A percentile compares a stretch with the other conserved stretches of the same genome.
phyloP scores from a whole-genome alignment of 2,797 vertebrate species.

The Natrix natrix region DNA sequence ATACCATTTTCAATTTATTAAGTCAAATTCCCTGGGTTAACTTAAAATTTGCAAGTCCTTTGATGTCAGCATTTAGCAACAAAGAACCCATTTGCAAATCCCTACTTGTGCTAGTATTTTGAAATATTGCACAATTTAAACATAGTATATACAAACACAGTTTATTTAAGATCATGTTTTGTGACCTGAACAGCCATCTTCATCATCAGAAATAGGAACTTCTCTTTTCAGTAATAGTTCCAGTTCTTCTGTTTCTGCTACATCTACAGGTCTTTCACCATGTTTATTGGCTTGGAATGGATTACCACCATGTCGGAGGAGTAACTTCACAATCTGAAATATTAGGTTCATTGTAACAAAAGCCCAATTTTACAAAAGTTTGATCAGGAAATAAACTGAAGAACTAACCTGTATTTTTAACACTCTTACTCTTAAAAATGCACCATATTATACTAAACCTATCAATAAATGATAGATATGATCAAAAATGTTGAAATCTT shows the following conservation, averaged over 20 bases:
- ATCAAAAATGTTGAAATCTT: background rate
- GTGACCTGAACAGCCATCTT: constrained; percentile 92
- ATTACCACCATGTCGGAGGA: constrained; percentile 94
- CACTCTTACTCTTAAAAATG: background rate
- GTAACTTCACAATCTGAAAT: constrained; percentile 92
- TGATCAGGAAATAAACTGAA: background rate
- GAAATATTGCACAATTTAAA: background rate
- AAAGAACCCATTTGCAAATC: background rate
- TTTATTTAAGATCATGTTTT: constrained; percentile 11
- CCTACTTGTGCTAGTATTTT: background rate
- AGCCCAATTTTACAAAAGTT: constrained; percentile 9
- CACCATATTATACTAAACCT: background rate
- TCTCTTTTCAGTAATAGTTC: constrained; percentile 93
- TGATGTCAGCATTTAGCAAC: background rate
- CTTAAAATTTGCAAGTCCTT: background rate
- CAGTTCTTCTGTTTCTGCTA: constrained; percentile 94
- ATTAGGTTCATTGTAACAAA: constrained; percentile 35
- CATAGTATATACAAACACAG: background rate
- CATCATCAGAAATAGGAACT: constrained; percentile 88
- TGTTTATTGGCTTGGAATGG: constrained; percentile 98
- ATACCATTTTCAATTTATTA: background rate
- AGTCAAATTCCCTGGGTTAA: background rate
- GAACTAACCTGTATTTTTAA: background rate
- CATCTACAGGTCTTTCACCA: constrained; percentile 94
- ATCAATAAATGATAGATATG: background rate